Percentiles rank a stretch among this genome's conserved stretches.
Conservation (phyloP, 2,797 vertebrate genomes). For the Pseudopleuronectes americanus region DNA sequence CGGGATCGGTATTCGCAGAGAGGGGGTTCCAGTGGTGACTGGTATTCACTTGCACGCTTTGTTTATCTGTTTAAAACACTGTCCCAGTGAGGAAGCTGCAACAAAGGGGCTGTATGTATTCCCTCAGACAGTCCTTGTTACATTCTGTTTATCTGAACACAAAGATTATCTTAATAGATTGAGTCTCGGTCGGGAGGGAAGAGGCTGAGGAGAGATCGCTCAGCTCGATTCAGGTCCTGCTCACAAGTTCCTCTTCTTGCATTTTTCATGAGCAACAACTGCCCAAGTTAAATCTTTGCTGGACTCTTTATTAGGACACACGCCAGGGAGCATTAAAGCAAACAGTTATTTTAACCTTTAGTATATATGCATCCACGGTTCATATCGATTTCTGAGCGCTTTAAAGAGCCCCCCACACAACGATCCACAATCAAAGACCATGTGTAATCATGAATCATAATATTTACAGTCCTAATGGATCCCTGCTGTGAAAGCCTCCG, state of each 20-base stretch:
- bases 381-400: conserved; percentile 11
- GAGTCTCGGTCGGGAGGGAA: conserved; percentile 53
- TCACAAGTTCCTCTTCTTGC: conserved; percentile 24
- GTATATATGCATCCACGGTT: not conserved
- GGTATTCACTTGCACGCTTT: conserved; percentile 67
- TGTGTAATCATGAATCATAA: conserved; percentile 73
- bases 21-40: conserved; percentile 57
- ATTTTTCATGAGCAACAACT: conserved; percentile 29
- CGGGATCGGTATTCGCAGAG: conserved; percentile 36
- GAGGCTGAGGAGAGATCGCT: conserved; percentile 26
- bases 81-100: conserved; percentile 66
- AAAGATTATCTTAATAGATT: conserved; percentile 72
- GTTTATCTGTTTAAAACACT: conserved; percentile 69
- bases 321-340: not conserved
- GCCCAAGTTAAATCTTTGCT: not conserved
- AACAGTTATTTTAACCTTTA: not conserved
- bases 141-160: conserved; percentile 64
- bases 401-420: conserved; percentile 33
- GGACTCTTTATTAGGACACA: not conserved
- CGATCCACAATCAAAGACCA: conserved; percentile 46
- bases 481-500: conserved; percentile 63
- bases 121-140: conserved; percentile 70
- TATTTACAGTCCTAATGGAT: conserved; percentile 73
- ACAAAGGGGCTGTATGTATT: conserved; percentile 73
- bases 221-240: conserved; percentile 26